Evolutionary conservation across 2,888 invertebrate genomes (phyloP).

Genomic region (Plemyria rubiginata): DNA sequence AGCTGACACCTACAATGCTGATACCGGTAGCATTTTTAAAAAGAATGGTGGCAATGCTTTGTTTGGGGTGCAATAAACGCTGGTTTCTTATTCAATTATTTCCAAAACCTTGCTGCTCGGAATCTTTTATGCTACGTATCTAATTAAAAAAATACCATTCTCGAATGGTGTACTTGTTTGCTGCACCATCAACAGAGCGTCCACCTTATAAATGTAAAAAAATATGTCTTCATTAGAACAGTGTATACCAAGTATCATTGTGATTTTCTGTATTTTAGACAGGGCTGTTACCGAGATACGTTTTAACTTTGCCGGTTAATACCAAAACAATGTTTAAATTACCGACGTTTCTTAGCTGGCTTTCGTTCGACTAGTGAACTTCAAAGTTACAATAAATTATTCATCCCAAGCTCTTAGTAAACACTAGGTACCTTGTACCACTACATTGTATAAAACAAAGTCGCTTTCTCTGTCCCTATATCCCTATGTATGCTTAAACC

Average conservation of each 20-base stretch:
- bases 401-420: not conserved
- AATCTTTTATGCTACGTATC: not conserved
- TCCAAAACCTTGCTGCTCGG: not conserved
- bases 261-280: conserved; percentile 68
- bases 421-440: too few species aligned
- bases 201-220: conserved; percentile 37
- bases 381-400: not conserved
- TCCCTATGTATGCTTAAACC: too few species aligned
- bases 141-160: not conserved
- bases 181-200: conserved; percentile 25
- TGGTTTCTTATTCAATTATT: not conserved
- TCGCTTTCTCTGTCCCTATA: too few species aligned
- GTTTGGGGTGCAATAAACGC: conserved; percentile 22
- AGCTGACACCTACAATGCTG: conserved; percentile 77
- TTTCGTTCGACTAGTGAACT: not conserved
- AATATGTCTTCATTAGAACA: conserved; percentile 75
- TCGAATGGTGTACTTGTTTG: conserved; percentile 5
- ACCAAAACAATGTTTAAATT: conserved; percentile 9
- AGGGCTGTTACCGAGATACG: conserved; percentile 8
- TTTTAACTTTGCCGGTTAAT: conserved; percentile 3
- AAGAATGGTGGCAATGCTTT: conserved; percentile 29
- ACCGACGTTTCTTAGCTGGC: not conserved
- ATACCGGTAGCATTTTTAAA: conserved; percentile 66
- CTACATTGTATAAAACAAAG: too few species aligned
- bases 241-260: conserved; percentile 76